Base-by-base conservation (phyloP, 2,113 vertebrate genomes). In the Alligator sinensis region DNA sequence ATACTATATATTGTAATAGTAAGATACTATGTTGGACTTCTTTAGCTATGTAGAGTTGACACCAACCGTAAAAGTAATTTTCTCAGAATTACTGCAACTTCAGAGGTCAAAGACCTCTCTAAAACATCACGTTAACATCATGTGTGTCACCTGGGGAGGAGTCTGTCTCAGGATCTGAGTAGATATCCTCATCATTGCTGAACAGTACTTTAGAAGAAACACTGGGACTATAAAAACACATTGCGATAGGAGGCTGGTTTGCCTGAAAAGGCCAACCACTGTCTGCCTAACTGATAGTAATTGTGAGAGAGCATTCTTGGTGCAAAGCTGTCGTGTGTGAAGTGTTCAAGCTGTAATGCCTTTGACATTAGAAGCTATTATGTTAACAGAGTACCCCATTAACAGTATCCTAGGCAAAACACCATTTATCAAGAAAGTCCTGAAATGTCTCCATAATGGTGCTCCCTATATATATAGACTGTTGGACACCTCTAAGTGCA, bases 271-370 rank as follows among this genome's bases (percentile, higher is more conserved):
- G 95, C 94, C 96, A 94, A 79, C 68, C 88, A 62, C 94, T 90
- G 91, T 93, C 86, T 94, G 95, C 96, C 82, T 93, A 88, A 89
- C 80, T 87, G 95, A 93, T 85, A 1, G 6, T 60, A 84, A n/a
- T 80, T 94, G 86, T 90, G 88, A 90, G 90, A 95, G 93, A 90
- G 95, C 91, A 92, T 95, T 91, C 96, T 84, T 72, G 84, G 92
- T 79, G 94, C 91, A 87, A 77, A 89, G 82, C 27, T 88, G 47
- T 88, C 34, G 18, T 66, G 91, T 88, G 74, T 47, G 74, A 93
- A 95, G 76, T 74, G 78, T 92, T 92, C 24, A 5, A 85, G 84
- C 77, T 92, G 80, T 82, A 81, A 1, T 92, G 85, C 77, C 80
- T 75, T 38, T 81, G 2, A 28, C 27, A 84, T 88, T 86, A 66